These are phyloP conservation scores for Drepana arcuata DNA, from an alignment of 1,140 invertebrate species.

Conservation along the genomic window DNA sequence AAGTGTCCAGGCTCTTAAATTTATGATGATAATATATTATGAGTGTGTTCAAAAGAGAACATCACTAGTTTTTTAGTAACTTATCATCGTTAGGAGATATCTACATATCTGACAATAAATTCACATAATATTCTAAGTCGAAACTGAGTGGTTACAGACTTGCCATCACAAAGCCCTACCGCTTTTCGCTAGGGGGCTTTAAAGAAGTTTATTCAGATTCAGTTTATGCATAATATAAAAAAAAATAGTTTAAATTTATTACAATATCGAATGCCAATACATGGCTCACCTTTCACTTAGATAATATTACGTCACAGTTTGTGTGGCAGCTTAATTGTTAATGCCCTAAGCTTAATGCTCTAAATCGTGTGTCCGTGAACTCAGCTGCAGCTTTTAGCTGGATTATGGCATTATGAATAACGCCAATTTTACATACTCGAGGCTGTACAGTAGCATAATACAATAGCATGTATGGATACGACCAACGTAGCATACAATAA, in stretches of 20 bases:
- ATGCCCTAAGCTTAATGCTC: conserved; percentile 8
- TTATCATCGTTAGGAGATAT: too few relatives aligned
- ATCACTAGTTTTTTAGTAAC: too few relatives aligned
- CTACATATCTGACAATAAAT: too few relatives aligned
- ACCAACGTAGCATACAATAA: not conserved
- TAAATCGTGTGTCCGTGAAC: conserved; percentile 9
- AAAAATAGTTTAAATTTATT: not conserved
- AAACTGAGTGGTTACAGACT: too few relatives aligned
- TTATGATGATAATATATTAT: too few relatives aligned
- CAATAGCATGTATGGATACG: not conserved
- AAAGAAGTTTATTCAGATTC: too few relatives aligned
- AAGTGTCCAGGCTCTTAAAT: too few relatives aligned
- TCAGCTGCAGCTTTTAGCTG: conserved; percentile 21
- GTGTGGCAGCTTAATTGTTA: conserved; percentile 10
- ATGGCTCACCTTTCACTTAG: conserved; percentile 18
- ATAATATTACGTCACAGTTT: conserved; percentile 2
- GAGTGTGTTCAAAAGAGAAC: too few relatives aligned
- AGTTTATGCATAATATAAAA: not conserved
- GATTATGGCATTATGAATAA: conserved; percentile 21
- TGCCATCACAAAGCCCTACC: too few relatives aligned
- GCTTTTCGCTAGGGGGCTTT: too few relatives aligned
- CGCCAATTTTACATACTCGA: conserved; percentile 5
- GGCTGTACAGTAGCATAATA: not conserved
- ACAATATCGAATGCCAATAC: conserved; percentile 4
- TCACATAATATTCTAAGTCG: too few relatives aligned